Percentiles rank a stretch among this genome's conserved stretches.
Evolutionary conservation across 2,888 invertebrate genomes (phyloP).

Genomic region (Petrolisthes manimaculis): DNA sequence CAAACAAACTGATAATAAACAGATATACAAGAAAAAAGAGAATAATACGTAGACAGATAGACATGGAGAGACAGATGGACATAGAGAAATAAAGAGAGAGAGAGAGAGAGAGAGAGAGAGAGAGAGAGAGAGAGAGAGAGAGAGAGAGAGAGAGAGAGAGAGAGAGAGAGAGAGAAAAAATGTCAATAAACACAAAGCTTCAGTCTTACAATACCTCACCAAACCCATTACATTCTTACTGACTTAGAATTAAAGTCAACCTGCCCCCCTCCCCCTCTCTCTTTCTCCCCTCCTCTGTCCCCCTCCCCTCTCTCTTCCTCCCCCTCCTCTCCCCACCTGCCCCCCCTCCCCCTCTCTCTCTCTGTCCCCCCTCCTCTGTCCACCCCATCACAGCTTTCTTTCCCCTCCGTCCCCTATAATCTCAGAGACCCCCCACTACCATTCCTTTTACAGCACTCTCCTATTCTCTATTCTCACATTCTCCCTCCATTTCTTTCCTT

Average conservation of each 20-base stretch:
- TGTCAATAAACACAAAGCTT: too few species aligned
- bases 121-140: neutral
- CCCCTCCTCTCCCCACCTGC: neutral
- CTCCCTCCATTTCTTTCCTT: neutral
- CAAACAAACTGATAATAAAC: neutral
- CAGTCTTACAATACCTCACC: too few species aligned
- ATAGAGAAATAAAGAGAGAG: neutral
- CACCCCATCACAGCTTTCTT: neutral
- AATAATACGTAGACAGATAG: neutral
- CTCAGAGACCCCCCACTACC: neutral
- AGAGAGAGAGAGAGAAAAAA: slow-evolving; percentile 4
- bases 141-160: slow-evolving; percentile 7
- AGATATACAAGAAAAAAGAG: neutral
- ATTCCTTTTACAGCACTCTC: neutral
- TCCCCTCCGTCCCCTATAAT: neutral
- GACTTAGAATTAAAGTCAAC: neutral
- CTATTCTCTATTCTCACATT: neutral
- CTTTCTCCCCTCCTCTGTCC: neutral
- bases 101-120: slow-evolving; percentile 7
- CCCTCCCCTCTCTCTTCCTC: neutral
- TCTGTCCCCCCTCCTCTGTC: neutral
- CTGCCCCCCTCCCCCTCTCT: neutral
- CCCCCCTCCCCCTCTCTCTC: neutral
- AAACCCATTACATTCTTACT: neutral
- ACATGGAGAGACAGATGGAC: neutral